phyloP scores from a whole-genome alignment of 64 coral and sea anemone species.

The Acropora yongei region DNA sequence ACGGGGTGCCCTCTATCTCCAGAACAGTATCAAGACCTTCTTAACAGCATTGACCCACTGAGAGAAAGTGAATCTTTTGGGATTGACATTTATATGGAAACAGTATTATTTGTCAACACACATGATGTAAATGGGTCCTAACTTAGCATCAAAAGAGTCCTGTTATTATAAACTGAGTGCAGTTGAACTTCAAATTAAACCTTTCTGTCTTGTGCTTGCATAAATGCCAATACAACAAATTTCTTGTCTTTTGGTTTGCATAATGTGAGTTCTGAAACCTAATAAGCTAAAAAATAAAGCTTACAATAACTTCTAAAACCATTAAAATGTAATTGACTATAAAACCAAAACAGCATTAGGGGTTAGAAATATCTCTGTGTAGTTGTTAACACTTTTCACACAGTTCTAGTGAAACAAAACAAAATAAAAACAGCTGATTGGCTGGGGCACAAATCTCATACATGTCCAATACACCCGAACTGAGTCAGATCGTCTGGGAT shows the following conservation, averaged over 20 bases:
- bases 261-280: not conserved
- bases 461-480: no score
- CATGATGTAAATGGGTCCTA: not conserved
- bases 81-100: constrained; percentile 47
- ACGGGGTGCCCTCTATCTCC: constrained; percentile 30
- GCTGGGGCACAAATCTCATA: not conserved
- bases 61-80: constrained; percentile 50
- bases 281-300: not conserved
- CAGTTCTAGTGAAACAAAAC: not conserved
- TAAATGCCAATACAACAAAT: not conserved
- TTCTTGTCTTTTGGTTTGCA: not conserved
- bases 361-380: not conserved
- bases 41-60: constrained; percentile 16
- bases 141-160: not conserved
- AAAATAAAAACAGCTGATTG: not conserved
- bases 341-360: not conserved
- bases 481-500: no score
- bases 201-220: not conserved
- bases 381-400: not conserved
- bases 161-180: not conserved
- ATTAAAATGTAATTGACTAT: not conserved
- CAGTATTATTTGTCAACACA: constrained; percentile 6
- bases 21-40: constrained; percentile 16
- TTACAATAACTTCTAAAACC: not conserved
- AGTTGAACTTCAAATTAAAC: not conserved